Percentiles rank a stretch among this genome's conserved stretches.
Conservation (phyloP, 2,888 invertebrate genomes). For the Tenthredo scrophulariae region DNA sequence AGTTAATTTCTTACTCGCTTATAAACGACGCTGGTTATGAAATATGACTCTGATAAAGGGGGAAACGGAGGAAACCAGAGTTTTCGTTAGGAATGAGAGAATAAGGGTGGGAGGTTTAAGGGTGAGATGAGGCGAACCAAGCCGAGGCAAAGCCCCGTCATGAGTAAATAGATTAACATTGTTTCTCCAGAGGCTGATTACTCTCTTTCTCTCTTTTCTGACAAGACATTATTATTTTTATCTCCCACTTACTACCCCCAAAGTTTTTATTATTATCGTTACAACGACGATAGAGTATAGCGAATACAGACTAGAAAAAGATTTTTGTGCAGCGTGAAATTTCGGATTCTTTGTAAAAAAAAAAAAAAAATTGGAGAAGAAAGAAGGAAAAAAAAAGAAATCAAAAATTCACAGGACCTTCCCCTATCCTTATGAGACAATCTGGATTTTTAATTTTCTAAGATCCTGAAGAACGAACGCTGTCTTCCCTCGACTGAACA, state of each 20-base stretch:
- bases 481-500: too few relatives aligned
- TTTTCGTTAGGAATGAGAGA: conserved; percentile 65
- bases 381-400: too few relatives aligned
- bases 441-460: too few relatives aligned
- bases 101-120: conserved; percentile 54
- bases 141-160: conserved; percentile 58
- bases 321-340: too few relatives aligned
- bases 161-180: conserved; percentile 74
- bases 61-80: conserved; percentile 70
- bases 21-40: conserved; percentile 75
- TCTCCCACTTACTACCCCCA: background rate
- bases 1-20: conserved; percentile 75
- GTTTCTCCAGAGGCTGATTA: conserved; percentile 65
- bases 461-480: too few relatives aligned
- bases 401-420: too few relatives aligned
- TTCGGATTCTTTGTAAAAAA: too few relatives aligned
- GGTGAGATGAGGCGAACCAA: conserved; percentile 43
- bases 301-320: too few relatives aligned
- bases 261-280: background rate
- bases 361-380: too few relatives aligned
- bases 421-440: too few relatives aligned
- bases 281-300: too few relatives aligned
- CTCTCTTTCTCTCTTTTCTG: conserved; percentile 47
- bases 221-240: conserved; percentile 2
- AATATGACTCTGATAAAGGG: conserved; percentile 76